Evolutionary conservation across 2,797 vertebrate species (phyloP).

Genomic region (Adrianichthys oophorus): DNA sequence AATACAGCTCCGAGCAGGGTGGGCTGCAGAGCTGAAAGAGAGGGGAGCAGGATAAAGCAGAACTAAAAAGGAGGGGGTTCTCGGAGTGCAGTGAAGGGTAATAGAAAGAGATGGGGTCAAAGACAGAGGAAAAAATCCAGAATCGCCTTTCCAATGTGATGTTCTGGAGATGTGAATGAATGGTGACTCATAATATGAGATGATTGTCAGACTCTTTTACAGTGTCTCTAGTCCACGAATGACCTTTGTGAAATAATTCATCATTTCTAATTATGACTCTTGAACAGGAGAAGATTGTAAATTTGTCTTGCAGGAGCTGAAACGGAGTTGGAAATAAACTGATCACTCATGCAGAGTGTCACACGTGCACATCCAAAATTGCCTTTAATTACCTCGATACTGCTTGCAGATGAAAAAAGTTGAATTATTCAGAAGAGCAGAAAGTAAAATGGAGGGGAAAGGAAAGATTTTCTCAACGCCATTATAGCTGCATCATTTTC

Average conservation of each 20-base stretch:
- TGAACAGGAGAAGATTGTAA: constrained; percentile 25
- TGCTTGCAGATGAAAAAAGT: constrained; percentile 6
- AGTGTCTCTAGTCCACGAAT: constrained; percentile 6
- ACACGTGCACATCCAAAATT: constrained; percentile 25
- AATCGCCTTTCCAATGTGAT: background rate
- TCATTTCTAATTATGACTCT: constrained; percentile 12
- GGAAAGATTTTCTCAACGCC: no score
- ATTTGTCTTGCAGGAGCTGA: constrained; percentile 45
- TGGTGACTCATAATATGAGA: no score
- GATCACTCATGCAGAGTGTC: constrained; percentile 17
- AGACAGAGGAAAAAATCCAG: constrained; percentile 7
- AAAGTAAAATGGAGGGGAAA: background rate
- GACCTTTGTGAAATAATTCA: constrained; percentile 17
- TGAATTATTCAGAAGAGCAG: constrained; percentile 1
- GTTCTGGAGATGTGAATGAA: no score
- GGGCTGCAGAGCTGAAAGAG: constrained; percentile 75
- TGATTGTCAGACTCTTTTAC: background rate
- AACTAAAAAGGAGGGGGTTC: constrained; percentile 29
- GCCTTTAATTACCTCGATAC: constrained; percentile 15
- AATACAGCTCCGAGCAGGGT: constrained; percentile 81
- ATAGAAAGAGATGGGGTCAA: constrained; percentile 17
- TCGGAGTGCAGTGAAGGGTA: constrained; percentile 15
- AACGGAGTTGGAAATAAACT: constrained; percentile 50
- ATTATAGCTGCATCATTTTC: constrained; percentile 41
- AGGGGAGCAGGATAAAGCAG: constrained; percentile 32